phyloP scores from a whole-genome alignment of 1,140 invertebrate species.

The Drosophila teissieri region DNA sequence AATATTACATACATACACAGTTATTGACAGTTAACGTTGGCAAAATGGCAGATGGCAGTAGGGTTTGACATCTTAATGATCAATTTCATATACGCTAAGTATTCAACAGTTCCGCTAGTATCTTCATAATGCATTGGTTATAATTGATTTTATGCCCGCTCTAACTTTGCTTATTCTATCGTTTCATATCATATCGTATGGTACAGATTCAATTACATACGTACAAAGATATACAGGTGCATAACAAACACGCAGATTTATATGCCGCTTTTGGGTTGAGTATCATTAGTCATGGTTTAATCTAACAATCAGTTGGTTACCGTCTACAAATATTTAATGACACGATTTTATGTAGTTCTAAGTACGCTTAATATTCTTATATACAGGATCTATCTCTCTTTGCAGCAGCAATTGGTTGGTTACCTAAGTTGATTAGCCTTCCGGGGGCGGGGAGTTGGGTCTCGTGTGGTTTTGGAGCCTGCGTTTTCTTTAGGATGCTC shows the following conservation, averaged over 20 bases:
- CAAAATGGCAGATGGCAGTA: slow-evolving; percentile 67
- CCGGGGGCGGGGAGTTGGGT: slow-evolving; percentile 8
- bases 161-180: slow-evolving; percentile 20
- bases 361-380: slow-evolving; percentile 10
- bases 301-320: slow-evolving; percentile 41
- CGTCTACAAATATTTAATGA: slow-evolving; percentile 23
- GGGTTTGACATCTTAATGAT: slow-evolving; percentile 40
- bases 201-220: slow-evolving; percentile 66
- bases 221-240: slow-evolving; percentile 66
- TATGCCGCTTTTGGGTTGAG: slow-evolving; percentile 31
- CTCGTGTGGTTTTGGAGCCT: slow-evolving; percentile 50
- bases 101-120: slow-evolving; percentile 44
- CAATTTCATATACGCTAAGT: slow-evolving; percentile 39
- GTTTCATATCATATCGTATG: slow-evolving; percentile 14
- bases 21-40: slow-evolving; percentile 73
- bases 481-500: slow-evolving; percentile 75
- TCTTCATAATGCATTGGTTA: slow-evolving; percentile 26
- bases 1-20: slow-evolving; percentile 56
- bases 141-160: slow-evolving; percentile 36
- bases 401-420: slow-evolving; percentile 18
- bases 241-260: slow-evolving; percentile 57
- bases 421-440: slow-evolving; percentile 13
- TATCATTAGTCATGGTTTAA: slow-evolving; percentile 11
- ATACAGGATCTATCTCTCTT: slow-evolving; percentile 18
- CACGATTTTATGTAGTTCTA: slow-evolving; percentile 14